Evolutionary conservation across 2,888 invertebrate genomes (phyloP), one percentile per base, ranked within the genome.

Genomic region (Scaptomyza caliginosa): DNA sequence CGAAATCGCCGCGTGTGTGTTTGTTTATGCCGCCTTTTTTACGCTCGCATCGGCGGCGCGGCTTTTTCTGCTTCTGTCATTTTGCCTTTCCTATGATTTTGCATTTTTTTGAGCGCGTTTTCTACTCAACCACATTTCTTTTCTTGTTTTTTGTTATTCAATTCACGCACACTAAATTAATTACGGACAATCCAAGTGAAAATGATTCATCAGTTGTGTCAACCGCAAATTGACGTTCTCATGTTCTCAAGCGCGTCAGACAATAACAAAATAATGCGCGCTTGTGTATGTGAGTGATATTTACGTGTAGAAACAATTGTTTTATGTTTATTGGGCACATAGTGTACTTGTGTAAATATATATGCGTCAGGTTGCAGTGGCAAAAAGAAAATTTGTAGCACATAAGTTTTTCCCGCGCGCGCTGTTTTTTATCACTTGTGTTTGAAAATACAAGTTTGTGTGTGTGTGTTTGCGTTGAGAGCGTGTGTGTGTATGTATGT

Each of bases 1-100:
- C 70, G 62, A 77, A 80, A 45, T 88, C 88, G 89, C 89, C 86
- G 81, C 78, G 71, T 67, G 69, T 88, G 86, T 89, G 79, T 89
- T 86, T 85, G 81, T 89, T 85, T 71, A 74, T 88, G 86, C 83
- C 79, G 85, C 79, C 83, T 88, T 77, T 73, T 77, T 88, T 77
- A 70, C 55, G 34, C 48, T 59, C 62, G 64, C 57, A 71, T 76
- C 71, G 65, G 63, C 72, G 67, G 63, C 59, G 66, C 85, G 85
- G 87, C 64, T 79, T 75, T 77, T 77, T 72, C 71, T 72, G 71
- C 71, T 72, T 70, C 75, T 70, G 48, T 40, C 55, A 40, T 38
- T 39, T 58, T 43, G 62, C 36, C 51, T 52, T 36, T 38, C 26
- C 51, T 79, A 68, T 71, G 70, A 77, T 80, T 86, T 67, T 45